Evolutionary conservation across 2,113 vertebrate species (phyloP), one percentile per base, ranked within the genome.

Genomic region (Xenus cinereus): DNA sequence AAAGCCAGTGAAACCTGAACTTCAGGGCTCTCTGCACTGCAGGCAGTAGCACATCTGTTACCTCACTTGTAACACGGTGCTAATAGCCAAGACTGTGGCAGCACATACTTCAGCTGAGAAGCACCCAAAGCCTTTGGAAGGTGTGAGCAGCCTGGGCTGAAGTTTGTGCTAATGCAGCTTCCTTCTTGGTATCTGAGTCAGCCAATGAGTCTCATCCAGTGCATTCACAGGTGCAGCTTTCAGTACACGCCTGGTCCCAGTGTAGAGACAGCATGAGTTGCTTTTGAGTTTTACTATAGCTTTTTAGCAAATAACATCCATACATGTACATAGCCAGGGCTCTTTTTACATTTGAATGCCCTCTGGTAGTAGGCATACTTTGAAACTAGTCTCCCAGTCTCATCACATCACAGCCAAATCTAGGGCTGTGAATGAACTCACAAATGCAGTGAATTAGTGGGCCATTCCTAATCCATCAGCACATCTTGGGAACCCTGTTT

Each of bases 11-110:
- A 66, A 93, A 88, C 72, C 86, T 89, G 69, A 92, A 75, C 86
- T 94, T 76, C 33, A 73, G 89, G 45, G 62, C 85, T 83, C 57
- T 64, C 91, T 77, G 63, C 53, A 7, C 94, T 76, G 78, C 93
- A 85, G 93, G 78, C 87, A 50, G 90, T 62, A 95, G 90, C 90
- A 74, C 91, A 95, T 94, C 87, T 95, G 95, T 83, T 94, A 50
- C 71, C 81, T 95, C 75, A 30, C 93, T 96, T 84, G 53, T 87
- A 92, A 15, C 21, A 12, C 24, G 6, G 79, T 43, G 27, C 77
- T 84, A 51, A 94, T 80, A 39, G 74, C 81, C 67, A 80, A 54
- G 78, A 6, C 59, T 71, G 51, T 72, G 67, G 87, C 93, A 94
- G 75, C 20, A n/a, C 57, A 59, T 18, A 18, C 62, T 64, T 60